Base-by-base conservation (phyloP, 2,797 vertebrate genomes). In the Esox lucius region DNA sequence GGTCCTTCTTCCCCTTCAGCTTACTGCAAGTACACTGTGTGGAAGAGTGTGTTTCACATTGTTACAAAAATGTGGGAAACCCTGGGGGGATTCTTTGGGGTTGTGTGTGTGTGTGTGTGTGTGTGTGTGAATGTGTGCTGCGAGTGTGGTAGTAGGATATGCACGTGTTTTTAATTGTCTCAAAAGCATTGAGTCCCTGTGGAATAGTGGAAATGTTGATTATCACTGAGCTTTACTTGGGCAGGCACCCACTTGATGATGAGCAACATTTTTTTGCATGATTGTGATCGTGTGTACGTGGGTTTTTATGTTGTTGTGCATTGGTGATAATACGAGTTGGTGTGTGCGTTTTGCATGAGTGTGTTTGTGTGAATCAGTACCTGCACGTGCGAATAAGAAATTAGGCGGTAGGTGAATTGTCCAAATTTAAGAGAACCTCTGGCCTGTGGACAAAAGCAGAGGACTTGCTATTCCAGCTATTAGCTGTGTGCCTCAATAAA, bases 401-500 rank as follows among this genome's bases (percentile, higher is more conserved):
- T 13, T 19, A 31, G 13, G 26, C 12, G 6, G 56, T 80, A 48
- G 7, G 51, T 69, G 72, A 65, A 70, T 51, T 17, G 46, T 68
- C 42, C 71, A 69, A 39, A 49, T 49, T 86, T 75, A 70, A 2
- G 35, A 53, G 49, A 65, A 33, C 62, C 33, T 33, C 35, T 64
- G 31, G 31, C 22, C 24, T 70, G 73, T 2, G 16, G 82, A 71
- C 80, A 77, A 11, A 72, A 71, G 56, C 22, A 46, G 39, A 39
- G 71, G 0, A 11, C 73, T 75, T 74, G 73, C 78, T 70, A 76
- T 5, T 24, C 56, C 56, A 24, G 11, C 3, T 61, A 11, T 83
- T 70, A 80, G 79, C 77, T 80, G 75, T 81, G 22, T 26, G 80
- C 80, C 72, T 83, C 78, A 79, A 51, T 73, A 12, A 72, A 72